Base-by-base conservation (phyloP, 2,113 vertebrate species). In the Passer montanus region DNA sequence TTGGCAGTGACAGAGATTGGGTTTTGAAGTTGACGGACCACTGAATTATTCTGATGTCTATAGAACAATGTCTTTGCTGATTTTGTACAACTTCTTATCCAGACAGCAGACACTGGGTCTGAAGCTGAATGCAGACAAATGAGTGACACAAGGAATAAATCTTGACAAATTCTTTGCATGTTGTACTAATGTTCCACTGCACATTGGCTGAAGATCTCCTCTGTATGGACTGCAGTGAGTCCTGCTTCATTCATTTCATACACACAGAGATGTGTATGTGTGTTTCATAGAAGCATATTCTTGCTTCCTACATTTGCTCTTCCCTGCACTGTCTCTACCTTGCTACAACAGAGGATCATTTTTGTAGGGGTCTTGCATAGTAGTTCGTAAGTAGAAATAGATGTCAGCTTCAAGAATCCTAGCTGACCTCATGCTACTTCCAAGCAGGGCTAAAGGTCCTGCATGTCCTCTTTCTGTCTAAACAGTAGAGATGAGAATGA, bases 211-310 rank as follows among this genome's bases (percentile, higher is more conserved):
- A 46, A 94, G 72, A 84, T 87, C 60, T 93, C 35, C 95, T 89
- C 44, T 86, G 1, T 4, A 67, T 17, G 87, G 62, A 63, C 39
- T 83, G 22, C 37, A 82, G 75, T 84, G 24, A 70, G 26, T 94
- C 93, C 53, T 91, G 69, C 76, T 89, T 95, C 91, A 90, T 84
- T 96, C 2, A 11, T 76, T 96, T 93, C 92, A 44, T 49, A 81
- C 10, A 59, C 58, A 63, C 13, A 33, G 35, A 70, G 5, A 41
- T 17, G 14, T 33, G 4, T 5, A 28, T 6, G 1, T 44, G n/a
- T 47, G 11, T 67, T 63, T 20, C 10, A 35, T 7, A 37, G 30
- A 58, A 4, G 8, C 16, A 20, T 37, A 73, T 22, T 73, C 30
- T 76, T 44, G 9, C 28, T 90, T 93, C 43, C 46, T 44, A 52